Evolutionary conservation across 1,140 invertebrate species (phyloP), one percentile per base, ranked within the genome.

Genomic region (Araneus ventricosus): DNA sequence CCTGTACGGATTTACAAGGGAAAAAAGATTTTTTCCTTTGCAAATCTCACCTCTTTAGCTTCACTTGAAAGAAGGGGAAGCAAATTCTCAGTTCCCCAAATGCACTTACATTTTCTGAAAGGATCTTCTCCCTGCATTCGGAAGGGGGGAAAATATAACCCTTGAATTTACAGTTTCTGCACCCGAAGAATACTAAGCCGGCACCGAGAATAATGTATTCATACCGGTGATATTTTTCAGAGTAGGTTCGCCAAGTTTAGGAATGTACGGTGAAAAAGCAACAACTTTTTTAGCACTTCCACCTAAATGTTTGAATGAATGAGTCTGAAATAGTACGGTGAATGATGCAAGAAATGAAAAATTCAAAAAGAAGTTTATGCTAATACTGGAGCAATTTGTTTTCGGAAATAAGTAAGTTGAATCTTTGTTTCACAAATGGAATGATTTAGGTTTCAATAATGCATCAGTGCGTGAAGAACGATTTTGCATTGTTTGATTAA

Each of bases 11-110:
- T 75, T 75, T 34, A 14, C 4, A 34, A 20, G 4, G 14, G 10
- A 27, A 82, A 82, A 17, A 8, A 3, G 0, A 14, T 52, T 82
- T 82, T 82, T 27, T 82, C n/a, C 8, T 41, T 41, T 30, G 7
- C 79, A 82, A 82, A 82, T 82, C 79, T 82, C 79, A 82, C 79
- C 79, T 82, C 79, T 82, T 82, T 82, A 82, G 79, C n/a, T 82
- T 52, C 27, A 41, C 67, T 75, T 75, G 37, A 52, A 52, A 39
- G 79, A 45, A 52, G 39, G 39, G 41, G 79, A 45, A 82, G 37
- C 20, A 39, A 82, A 75, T 75, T 75, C 30, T 75, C 67, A 75
- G 67, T 27, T 52, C 79, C 41, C 39, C 22, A 52, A 82, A 82
- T 82, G 39, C 79, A 82, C 39, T 82, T 82, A 82, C 45, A 41